These are phyloP conservation scores for Drosophila barbarae DNA, from an alignment of 2,888 invertebrate species.

Conservation along the genomic window DNA sequence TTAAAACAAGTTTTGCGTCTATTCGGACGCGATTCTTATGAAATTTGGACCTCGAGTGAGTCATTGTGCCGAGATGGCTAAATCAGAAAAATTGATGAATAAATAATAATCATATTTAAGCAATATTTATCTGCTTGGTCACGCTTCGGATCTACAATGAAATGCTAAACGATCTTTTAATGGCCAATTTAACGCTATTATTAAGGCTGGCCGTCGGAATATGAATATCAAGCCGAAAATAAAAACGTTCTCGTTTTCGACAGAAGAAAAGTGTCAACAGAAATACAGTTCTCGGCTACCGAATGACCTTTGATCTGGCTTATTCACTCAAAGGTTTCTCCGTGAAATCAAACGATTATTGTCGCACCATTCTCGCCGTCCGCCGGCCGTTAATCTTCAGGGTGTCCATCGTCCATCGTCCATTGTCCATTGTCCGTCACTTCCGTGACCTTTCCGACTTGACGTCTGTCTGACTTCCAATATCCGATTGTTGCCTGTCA, in stretches of 20 bases:
- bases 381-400: slow-evolving; percentile 54
- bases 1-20: slow-evolving; percentile 43
- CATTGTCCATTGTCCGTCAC: slow-evolving; percentile 39
- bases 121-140: slow-evolving; percentile 42
- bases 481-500: slow-evolving; percentile 45
- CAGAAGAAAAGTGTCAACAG: slow-evolving; percentile 16
- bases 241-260: slow-evolving; percentile 60
- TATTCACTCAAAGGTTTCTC: slow-evolving; percentile 57
- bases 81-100: slow-evolving; percentile 25
- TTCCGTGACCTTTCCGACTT: slow-evolving; percentile 65
- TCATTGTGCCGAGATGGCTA: slow-evolving; percentile 26
- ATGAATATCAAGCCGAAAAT: slow-evolving; percentile 30
- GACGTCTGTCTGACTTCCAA: slow-evolving; percentile 51
- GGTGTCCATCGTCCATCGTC: slow-evolving; percentile 12
- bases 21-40: slow-evolving; percentile 18
- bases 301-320: slow-evolving; percentile 34
- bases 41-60: slow-evolving; percentile 22
- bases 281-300: slow-evolving; percentile 19
- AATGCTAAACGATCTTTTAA: slow-evolving; percentile 67
- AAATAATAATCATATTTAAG: slow-evolving; percentile 37
- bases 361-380: slow-evolving; percentile 44
- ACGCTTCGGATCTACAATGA: slow-evolving; percentile 50
- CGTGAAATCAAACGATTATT: slow-evolving; percentile 62
- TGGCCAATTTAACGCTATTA: slow-evolving; percentile 59
- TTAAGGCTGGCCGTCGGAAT: slow-evolving; percentile 39